Conservation (phyloP, 2,888 invertebrate genomes). For the Gibbula magus region DNA sequence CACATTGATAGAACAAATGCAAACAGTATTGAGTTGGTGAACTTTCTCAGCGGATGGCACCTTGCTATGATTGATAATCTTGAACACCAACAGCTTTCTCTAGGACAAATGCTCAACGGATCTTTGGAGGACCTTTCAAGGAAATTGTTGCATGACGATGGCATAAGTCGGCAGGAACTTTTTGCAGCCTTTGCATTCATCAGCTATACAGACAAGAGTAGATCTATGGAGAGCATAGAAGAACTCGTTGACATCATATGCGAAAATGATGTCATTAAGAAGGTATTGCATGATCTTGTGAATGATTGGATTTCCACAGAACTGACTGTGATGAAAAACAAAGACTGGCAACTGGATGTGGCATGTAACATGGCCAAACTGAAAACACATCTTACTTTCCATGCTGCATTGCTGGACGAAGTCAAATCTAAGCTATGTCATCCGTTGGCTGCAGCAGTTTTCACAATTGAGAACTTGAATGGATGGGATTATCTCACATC, state of each 20-base stretch:
- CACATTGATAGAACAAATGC: conserved; percentile 11
- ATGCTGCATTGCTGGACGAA: background rate
- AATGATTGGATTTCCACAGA: background rate
- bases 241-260: conserved; percentile 31
- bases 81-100: conserved; percentile 30
- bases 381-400: background rate
- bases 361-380: conserved; percentile 10
- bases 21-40: conserved; percentile 26
- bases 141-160: conserved; percentile 29
- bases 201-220: conserved; percentile 35
- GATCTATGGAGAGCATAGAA: conserved; percentile 39
- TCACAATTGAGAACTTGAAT: conserved; percentile 3
- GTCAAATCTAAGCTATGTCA: background rate
- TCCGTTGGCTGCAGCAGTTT: conserved; percentile 19
- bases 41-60: conserved; percentile 50
- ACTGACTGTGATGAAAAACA: background rate
- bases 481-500: conserved; percentile 10
- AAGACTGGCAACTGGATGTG: conserved; percentile 15
- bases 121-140: conserved; percentile 35
- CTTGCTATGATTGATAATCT: conserved; percentile 45
- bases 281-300: background rate
- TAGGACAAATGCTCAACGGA: conserved; percentile 29
- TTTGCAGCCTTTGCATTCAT: conserved; percentile 52
- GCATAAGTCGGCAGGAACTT: conserved; percentile 42
- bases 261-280: background rate